Conservation (phyloP, 2,888 invertebrate species). For the Horisme vitalbata region DNA sequence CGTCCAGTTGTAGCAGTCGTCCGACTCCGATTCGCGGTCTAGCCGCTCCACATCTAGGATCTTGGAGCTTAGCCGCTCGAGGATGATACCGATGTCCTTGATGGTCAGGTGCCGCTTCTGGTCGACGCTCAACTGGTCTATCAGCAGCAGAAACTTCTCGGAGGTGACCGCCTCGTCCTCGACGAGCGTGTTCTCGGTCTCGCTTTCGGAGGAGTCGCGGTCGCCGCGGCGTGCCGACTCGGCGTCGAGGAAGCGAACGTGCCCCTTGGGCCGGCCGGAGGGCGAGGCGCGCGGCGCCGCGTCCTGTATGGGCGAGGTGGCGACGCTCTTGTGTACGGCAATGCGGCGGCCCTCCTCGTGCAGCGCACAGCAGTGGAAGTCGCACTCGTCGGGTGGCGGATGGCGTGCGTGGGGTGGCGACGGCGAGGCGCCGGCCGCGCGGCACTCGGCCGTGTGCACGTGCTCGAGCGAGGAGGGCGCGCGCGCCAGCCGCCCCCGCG, state of each 20-base stretch:
- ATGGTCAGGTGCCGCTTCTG: slow-evolving; percentile 96
- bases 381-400: slow-evolving; percentile 90
- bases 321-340: slow-evolving; percentile 95
- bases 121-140: slow-evolving; percentile 96
- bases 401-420: slow-evolving; percentile 84
- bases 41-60: slow-evolving; percentile 96
- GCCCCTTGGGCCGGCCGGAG: slow-evolving; percentile 87
- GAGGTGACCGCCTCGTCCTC: slow-evolving; percentile 95
- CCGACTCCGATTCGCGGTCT: slow-evolving; percentile 95
- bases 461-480: slow-evolving; percentile 86
- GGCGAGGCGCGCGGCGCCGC: slow-evolving; percentile 86
- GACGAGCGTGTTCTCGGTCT: slow-evolving; percentile 96
- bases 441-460: slow-evolving; percentile 91
- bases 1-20: slow-evolving; percentile 98
- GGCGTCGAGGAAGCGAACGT: slow-evolving; percentile 93
- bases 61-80: slow-evolving; percentile 95
- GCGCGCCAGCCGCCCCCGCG: slow-evolving; percentile 88
- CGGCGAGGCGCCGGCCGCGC: slow-evolving; percentile 81
- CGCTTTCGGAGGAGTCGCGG: slow-evolving; percentile 95
- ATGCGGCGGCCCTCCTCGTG: slow-evolving; percentile 96
- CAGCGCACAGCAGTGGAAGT: slow-evolving; percentile 97
- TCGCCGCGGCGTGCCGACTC: slow-evolving; percentile 85
- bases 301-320: slow-evolving; percentile 96
- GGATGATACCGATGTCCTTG: slow-evolving; percentile 97
- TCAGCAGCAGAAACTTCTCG: slow-evolving; percentile 95